These are phyloP conservation scores for Podargus strigoides DNA, from an alignment of 2,797 vertebrate genomes.

Conservation along the genomic window DNA sequence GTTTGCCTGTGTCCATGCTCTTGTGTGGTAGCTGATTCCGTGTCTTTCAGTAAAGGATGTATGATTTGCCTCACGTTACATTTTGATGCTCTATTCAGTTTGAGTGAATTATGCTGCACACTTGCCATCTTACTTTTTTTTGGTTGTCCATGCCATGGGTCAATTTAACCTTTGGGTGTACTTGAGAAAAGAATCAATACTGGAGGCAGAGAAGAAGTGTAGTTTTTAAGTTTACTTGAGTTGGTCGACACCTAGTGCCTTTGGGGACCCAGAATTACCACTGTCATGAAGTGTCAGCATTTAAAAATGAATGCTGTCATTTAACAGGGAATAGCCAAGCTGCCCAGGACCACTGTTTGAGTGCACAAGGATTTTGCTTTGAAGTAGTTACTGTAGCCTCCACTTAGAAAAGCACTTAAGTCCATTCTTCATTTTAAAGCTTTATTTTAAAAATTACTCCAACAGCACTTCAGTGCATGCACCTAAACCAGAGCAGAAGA, in stretches of 20 bases:
- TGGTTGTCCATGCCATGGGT: not conserved
- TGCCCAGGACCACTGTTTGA: not conserved
- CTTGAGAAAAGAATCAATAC: not conserved
- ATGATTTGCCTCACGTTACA: not conserved
- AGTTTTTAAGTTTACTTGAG: not conserved
- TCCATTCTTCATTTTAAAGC: not conserved
- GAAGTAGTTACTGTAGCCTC: not conserved
- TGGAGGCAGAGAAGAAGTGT: not conserved
- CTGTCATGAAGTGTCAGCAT: not conserved
- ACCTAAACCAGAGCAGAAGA: not conserved
- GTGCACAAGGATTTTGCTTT: not conserved
- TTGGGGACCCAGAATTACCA: not conserved
- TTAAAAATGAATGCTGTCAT: not conserved
- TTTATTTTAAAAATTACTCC: not conserved
- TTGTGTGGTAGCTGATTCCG: not conserved
- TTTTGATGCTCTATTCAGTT: not conserved
- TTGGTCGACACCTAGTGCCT: not conserved
- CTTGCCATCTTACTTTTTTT: not conserved
- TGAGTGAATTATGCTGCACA: not conserved
- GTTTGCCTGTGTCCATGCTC: not conserved
- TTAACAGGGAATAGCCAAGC: not conserved
- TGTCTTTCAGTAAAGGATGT: not conserved
- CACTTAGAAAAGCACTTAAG: not conserved
- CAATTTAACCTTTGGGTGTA: not conserved
- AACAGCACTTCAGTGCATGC: accelerated